These are phyloP conservation scores for Orestias chungarensis DNA, from an alignment of 2,797 vertebrate genomes.

Conservation along the genomic window DNA sequence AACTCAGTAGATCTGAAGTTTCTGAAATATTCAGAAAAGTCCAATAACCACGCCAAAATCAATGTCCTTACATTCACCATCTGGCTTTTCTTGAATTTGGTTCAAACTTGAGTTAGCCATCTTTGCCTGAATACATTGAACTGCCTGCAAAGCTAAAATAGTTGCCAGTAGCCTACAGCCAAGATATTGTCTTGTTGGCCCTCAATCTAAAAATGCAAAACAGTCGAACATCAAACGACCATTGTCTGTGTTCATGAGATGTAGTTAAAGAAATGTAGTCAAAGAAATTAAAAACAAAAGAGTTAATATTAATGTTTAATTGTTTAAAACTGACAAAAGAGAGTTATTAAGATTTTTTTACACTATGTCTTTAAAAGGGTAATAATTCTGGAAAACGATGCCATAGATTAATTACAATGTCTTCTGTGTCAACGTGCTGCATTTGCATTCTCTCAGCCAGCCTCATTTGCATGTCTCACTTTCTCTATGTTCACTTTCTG, in stretches of 20 bases:
- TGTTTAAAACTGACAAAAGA: background rate
- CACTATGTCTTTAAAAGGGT: background rate
- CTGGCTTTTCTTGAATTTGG: background rate
- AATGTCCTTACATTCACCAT: background rate
- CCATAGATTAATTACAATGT: background rate
- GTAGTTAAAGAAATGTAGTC: background rate
- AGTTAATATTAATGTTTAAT: too few species aligned
- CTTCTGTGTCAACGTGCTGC: background rate
- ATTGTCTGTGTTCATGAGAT: background rate
- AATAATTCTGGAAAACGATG: background rate
- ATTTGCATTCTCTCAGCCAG: slow-evolving; percentile 1
- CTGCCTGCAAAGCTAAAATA: background rate
- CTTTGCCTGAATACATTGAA: background rate
- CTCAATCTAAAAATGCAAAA: background rate
- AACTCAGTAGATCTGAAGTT: background rate
- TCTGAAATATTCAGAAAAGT: background rate
- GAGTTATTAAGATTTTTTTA: too few species aligned
- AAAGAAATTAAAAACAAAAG: background rate
- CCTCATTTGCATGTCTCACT: background rate
- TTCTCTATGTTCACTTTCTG: background rate
- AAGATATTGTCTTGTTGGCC: background rate
- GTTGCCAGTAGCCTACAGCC: background rate
- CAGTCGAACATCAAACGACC: background rate
- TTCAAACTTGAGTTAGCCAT: background rate
- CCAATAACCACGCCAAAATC: background rate